Evolutionary conservation across 2,888 invertebrate species (phyloP), one percentile per base, ranked within the genome.

Genomic region (Oscheius sp.): DNA sequence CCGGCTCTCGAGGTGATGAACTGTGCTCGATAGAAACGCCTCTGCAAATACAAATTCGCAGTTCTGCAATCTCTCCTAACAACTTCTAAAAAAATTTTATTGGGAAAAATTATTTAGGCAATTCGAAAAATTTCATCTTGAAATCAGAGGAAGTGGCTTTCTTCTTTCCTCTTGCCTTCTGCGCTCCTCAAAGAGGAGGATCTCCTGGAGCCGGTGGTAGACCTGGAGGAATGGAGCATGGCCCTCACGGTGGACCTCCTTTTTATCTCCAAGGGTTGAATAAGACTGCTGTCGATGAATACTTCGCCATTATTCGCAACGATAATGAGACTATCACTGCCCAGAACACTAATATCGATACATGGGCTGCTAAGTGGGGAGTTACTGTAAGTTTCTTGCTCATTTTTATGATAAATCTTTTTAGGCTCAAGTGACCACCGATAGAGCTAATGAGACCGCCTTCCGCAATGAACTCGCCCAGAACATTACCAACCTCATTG

Each of bases 211-310:
- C 15, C n/a, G 55, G 33, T 33, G 58, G 58, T 2, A 70, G 20
- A 17, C 67, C 71, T 20, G 71, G 71, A 42, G 64, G 31, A 2
- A 71, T 67, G 39, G 70, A 70, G 31, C 58, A 25, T n/a, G 74
- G 70, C 23, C 72, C 72, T 34, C 72, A 69, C 31, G n/a, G n/a
- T n/a, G n/a, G n/a, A n/a, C 73, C 71, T 20, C 72, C 76, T 46
- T 76, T 74, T 70, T n/a, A n/a, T n/a, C 76, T 76, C 52, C 71
- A 63, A 25, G 74, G 72, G 25, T 72, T 72, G 15, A 74, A 73
- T 29, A 55, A 67, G 10, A 70, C 72, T 6, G 73, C 65, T 55
- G 53, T 69, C 45, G 39, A 67, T 31, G 70, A 72, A 6, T 76
- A 68, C 65, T 74, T 74, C 45, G 71, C 70, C 25, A 74, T 76